Conservation (phyloP, 2,113 vertebrate species). For the Otocyon megalotis region DNA sequence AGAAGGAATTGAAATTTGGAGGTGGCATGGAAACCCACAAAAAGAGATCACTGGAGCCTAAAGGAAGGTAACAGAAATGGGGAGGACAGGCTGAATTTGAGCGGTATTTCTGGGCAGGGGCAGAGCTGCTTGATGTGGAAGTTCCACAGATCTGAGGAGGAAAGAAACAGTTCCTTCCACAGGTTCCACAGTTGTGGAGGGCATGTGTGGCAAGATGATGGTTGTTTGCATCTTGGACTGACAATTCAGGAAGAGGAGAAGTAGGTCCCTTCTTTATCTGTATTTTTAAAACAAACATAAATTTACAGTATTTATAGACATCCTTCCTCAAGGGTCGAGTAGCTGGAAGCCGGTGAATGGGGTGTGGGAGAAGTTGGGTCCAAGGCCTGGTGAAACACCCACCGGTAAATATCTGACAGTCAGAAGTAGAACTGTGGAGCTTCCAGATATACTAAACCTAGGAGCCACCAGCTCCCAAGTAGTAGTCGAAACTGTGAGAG, state of each 20-base stretch:
- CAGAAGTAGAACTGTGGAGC: background rate
- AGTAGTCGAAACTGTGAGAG: background rate
- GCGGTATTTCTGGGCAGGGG: background rate
- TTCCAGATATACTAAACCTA: background rate
- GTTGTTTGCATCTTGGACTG: background rate
- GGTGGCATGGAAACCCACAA: background rate
- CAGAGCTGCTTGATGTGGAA: background rate
- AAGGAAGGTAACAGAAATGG: background rate
- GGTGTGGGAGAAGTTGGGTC: background rate
- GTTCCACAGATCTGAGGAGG: background rate
- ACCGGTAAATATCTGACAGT: background rate
- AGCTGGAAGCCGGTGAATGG: background rate
- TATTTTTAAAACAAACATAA: background rate
- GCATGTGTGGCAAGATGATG: fast-evolving
- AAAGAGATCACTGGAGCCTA: background rate
- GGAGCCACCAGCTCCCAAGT: background rate
- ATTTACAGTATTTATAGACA: background rate
- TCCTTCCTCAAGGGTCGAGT: background rate
- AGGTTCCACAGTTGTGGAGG: background rate
- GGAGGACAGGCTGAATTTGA: background rate
- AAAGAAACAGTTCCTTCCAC: background rate
- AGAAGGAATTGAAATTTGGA: background rate
- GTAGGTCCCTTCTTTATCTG: background rate
- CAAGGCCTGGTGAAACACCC: background rate
- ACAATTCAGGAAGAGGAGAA: background rate